Conservation (phyloP, 2,888 invertebrate species). For the Marasmarcha lunaedactyla region DNA sequence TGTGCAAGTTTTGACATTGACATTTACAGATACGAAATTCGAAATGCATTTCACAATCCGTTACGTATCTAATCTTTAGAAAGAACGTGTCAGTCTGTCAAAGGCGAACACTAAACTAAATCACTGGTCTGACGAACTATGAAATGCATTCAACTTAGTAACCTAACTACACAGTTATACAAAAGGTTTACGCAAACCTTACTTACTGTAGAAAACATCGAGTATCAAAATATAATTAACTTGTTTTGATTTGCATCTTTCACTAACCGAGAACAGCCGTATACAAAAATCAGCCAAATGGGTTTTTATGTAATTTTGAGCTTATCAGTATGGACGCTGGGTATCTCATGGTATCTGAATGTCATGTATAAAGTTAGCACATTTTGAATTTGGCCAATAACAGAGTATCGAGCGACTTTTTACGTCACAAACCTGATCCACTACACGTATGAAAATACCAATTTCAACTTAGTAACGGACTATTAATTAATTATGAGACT, state of each 20-base stretch:
- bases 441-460: too few species aligned
- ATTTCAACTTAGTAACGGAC: too few species aligned
- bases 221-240: constrained; percentile 70
- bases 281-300: constrained; percentile 66
- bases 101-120: constrained; percentile 5
- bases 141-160: constrained; percentile 44
- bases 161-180: constrained; percentile 47
- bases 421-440: too few species aligned
- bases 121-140: constrained; percentile 31
- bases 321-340: constrained; percentile 36
- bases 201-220: constrained; percentile 66
- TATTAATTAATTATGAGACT: too few species aligned
- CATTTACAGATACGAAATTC: constrained; percentile 15
- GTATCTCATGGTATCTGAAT: constrained; percentile 37
- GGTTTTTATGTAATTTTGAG: constrained; percentile 55
- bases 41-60: constrained; percentile 37
- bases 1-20: background rate
- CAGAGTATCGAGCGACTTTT: too few species aligned
- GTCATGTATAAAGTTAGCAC: constrained; percentile 19
- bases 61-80: constrained; percentile 14
- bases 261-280: constrained; percentile 70
- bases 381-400: constrained; percentile 1
- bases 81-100: constrained; percentile 12
- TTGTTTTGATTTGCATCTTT: constrained; percentile 56
- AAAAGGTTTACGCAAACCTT: constrained; percentile 48